These are phyloP conservation scores for Sprattus sprattus DNA, from an alignment of 2,113 vertebrate species.

Conservation along the genomic window DNA sequence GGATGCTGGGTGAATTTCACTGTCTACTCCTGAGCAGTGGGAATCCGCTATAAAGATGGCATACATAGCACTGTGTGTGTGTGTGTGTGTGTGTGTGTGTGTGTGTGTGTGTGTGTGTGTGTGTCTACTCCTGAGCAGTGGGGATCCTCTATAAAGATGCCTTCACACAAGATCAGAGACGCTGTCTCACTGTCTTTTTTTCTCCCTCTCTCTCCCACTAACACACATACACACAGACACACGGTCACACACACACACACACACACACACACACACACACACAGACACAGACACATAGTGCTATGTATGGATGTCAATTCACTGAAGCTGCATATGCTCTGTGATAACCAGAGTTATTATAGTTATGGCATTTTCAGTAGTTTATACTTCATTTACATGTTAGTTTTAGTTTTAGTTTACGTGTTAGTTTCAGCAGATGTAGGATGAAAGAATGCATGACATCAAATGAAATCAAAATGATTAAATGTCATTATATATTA, in stretches of 20 bases:
- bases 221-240: not conserved
- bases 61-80: too few species aligned
- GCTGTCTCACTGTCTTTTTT: not conserved
- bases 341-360: too few species aligned
- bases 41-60: not conserved
- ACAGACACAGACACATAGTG: not conserved
- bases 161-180: not conserved
- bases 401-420: too few species aligned
- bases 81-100: too few species aligned
- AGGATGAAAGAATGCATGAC: too few species aligned
- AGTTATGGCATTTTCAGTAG: too few species aligned
- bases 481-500: not conserved
- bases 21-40: not conserved
- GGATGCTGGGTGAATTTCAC: constrained; percentile 7
- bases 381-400: too few species aligned
- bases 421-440: too few species aligned
- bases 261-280: not conserved
- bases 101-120: too few species aligned
- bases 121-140: not conserved
- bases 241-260: not conserved
- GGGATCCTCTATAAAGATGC: not conserved
- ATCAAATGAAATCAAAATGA: too few species aligned
- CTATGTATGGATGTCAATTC: too few species aligned
- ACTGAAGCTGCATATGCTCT: too few species aligned
- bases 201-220: not conserved